phyloP scores from a whole-genome alignment of 1,140 invertebrate species.

The Parapsyche elsis region DNA sequence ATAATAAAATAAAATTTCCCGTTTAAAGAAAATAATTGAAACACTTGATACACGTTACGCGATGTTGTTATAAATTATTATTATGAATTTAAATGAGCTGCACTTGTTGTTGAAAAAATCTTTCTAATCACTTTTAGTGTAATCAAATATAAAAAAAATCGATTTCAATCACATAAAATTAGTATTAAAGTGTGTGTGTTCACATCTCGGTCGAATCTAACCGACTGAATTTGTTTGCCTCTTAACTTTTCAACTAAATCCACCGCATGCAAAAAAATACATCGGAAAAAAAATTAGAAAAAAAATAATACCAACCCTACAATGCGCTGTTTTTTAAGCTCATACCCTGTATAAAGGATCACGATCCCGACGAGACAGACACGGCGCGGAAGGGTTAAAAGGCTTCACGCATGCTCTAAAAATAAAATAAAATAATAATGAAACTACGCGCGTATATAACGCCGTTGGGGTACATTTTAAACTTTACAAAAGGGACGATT shows the following conservation, averaged over 20 bases:
- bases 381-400: conserved; percentile 52
- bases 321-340: conserved; percentile 54
- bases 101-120: too few relatives aligned
- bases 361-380: conserved; percentile 50
- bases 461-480: conserved; percentile 50
- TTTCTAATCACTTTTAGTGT: too few relatives aligned
- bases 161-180: neutral
- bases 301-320: conserved; percentile 31
- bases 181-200: neutral
- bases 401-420: conserved; percentile 7
- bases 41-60: too few relatives aligned
- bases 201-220: conserved; percentile 44
- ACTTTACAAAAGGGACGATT: conserved; percentile 52
- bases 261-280: conserved; percentile 51
- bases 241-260: conserved; percentile 55
- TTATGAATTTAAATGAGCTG: too few relatives aligned
- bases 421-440: conserved; percentile 7
- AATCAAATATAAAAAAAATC: too few relatives aligned
- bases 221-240: conserved; percentile 47
- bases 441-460: conserved; percentile 25
- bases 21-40: too few relatives aligned
- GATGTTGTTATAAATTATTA: too few relatives aligned
- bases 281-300: neutral
- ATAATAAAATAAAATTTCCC: too few relatives aligned
- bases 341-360: conserved; percentile 50